Conservation (phyloP, 2,797 vertebrate genomes). For the Sebastes reedi region DNA sequence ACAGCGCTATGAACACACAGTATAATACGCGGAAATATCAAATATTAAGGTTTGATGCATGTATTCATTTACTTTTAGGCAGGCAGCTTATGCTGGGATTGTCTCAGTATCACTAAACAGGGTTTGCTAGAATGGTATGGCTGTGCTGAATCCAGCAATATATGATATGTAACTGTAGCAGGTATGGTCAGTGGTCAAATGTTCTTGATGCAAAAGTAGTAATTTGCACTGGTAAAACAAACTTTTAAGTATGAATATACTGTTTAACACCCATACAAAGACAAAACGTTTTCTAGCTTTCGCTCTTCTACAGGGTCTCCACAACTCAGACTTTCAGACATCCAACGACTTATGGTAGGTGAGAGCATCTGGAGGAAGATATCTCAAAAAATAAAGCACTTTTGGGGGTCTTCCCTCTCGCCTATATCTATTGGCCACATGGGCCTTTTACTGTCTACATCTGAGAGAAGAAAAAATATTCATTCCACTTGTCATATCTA, state of each 20-base stretch:
- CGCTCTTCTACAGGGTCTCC: not conserved
- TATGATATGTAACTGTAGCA: not conserved
- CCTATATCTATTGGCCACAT: conserved; percentile 41
- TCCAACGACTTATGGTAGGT: not conserved
- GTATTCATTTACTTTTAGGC: no score
- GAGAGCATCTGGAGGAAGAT: not conserved
- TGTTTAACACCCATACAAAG: not conserved
- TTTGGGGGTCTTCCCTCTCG: not conserved
- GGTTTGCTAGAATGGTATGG: not conserved
- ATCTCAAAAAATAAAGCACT: not conserved
- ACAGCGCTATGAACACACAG: not conserved
- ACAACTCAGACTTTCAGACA: not conserved
- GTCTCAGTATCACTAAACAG: not conserved
- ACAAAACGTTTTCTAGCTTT: not conserved
- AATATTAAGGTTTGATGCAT: not conserved
- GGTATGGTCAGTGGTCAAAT: no score
- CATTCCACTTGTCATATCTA: conserved; percentile 39
- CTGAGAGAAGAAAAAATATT: conserved; percentile 41
- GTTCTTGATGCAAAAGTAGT: not conserved
- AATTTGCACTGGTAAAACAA: not conserved
- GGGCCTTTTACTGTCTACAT: conserved; percentile 53
- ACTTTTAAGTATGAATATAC: not conserved
- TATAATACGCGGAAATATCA: not conserved
- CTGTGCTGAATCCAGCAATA: not conserved
- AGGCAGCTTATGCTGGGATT: not conserved